Conservation (phyloP, 2,888 invertebrate species). For the Muscina levida region DNA sequence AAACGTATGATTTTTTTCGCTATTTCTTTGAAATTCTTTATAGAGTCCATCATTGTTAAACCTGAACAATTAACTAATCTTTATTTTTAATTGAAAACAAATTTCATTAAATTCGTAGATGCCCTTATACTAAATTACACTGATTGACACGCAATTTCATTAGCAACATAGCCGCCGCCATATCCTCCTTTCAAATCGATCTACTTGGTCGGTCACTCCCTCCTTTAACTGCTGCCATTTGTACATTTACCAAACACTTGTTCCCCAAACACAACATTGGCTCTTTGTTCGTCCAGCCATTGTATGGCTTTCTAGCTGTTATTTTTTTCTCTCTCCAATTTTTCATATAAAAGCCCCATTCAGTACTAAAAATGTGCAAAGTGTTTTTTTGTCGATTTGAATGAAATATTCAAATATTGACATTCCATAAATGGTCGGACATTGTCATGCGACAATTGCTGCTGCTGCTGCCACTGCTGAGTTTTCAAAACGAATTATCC, state of each 20-base stretch:
- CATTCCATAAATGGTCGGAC: constrained; percentile 42
- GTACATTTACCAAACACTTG: not conserved
- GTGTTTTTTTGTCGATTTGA: not conserved
- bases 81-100: too few relatives aligned
- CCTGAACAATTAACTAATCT: too few relatives aligned
- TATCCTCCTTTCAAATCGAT: too few relatives aligned
- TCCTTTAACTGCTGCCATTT: too few relatives aligned
- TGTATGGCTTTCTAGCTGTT: not conserved
- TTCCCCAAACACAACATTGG: not conserved
- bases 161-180: too few relatives aligned
- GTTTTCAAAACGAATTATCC: not conserved
- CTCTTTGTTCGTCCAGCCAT: not conserved
- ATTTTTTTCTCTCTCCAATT: not conserved
- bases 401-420: constrained; percentile 51
- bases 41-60: too few relatives aligned
- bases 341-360: not conserved
- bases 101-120: too few relatives aligned
- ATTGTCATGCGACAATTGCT: constrained; percentile 41
- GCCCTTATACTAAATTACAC: too few relatives aligned
- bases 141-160: constrained; percentile 5
- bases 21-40: too few relatives aligned
- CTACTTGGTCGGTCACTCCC: too few relatives aligned
- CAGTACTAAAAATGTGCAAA: not conserved
- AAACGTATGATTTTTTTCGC: too few relatives aligned
- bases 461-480: not conserved